phyloP scores from a whole-genome alignment of 2,113 vertebrate genomes.

The Myiozetetes cayanensis region DNA sequence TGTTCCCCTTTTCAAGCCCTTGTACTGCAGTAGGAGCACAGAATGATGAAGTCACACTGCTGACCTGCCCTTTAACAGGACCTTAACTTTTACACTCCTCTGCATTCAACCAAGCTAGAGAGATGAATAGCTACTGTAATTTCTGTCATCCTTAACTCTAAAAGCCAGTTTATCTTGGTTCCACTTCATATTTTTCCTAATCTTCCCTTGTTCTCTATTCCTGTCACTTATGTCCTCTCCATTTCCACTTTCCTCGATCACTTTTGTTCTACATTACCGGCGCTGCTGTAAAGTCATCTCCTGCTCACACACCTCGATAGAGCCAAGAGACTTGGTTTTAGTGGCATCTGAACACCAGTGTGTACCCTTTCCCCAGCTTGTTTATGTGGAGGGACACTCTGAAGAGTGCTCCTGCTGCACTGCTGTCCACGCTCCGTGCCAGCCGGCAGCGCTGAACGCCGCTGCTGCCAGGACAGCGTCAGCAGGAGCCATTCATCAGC shows the following conservation, averaged over 20 bases:
- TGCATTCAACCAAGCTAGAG: neutral
- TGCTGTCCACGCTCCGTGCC: neutral
- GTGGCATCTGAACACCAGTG: neutral
- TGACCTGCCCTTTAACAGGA: conserved; percentile 56
- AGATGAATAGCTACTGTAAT: conserved; percentile 29
- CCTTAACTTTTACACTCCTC: conserved; percentile 37
- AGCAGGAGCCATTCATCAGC: neutral
- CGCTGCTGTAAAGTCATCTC: neutral
- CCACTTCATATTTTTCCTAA: conserved; percentile 10
- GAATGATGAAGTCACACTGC: conserved; percentile 19
- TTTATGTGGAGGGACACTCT: neutral
- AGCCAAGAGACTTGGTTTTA: neutral
- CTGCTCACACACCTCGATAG: neutral
- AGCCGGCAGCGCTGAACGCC: neutral
- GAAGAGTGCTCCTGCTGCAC: neutral
- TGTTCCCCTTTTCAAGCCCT: conserved; percentile 30
- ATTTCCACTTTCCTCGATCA: neutral
- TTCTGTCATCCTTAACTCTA: conserved; percentile 25
- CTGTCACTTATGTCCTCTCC: neutral
- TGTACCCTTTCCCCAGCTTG: neutral
- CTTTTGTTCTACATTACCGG: neutral
- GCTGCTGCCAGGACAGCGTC: neutral
- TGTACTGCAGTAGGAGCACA: neutral
- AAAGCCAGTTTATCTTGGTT: conserved; percentile 42
- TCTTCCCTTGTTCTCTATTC: neutral